Evolutionary conservation across 53 echinoderm and acorn worm genomes (phyloP), one percentile per base, ranked within the genome.

Genomic region (Patiria pectinifera): DNA sequence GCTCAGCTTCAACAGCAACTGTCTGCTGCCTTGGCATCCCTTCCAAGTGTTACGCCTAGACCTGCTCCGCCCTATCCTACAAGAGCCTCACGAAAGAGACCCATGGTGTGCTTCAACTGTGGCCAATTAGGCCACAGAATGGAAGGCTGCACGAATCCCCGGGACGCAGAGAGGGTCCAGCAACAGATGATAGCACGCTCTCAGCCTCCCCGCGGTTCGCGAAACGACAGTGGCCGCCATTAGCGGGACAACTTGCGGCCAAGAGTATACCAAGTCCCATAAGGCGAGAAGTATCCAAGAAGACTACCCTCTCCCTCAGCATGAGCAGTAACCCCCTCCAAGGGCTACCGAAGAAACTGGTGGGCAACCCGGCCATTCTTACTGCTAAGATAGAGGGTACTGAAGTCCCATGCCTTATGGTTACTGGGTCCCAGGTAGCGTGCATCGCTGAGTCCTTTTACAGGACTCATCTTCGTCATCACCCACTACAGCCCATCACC

Each of bases 341-440:
- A 78, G 91, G 89, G 62, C 69, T 71, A 12, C 94, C 94, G 69
- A n/a, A 86, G 4, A 79, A 80, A 13, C 66, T 95, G n/a, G 75
- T 95, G 11, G 95, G 91, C 62, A 78, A 91, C 19, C 86, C 91
- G 26, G 72, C 91, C 12, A 82, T 63, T 7, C 47, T 82, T 16
- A 91, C 74, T 63, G 93, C 85, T 24, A 13, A 21, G 8, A 77
- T 92, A 23, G 89, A 93, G 60, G 93, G 95, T 0, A 69, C 78
- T 25, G 21, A 4, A 11, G 87, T 88, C 43, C 58, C 69, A 74
- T 87, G 76, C 80, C 87, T 95, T 24, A 14, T 93, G 45, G 95
- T 93, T 49, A 95, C 95, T 45, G 95, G 95, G n/a, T 95, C 95
- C 11, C 95, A 95, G 43, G 93, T 95, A 23, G 94, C 91, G 7